Evolutionary conservation across 2,797 vertebrate genomes (phyloP), one percentile per base, ranked within the genome.

Genomic region (Tenualosa thibaudeaui): DNA sequence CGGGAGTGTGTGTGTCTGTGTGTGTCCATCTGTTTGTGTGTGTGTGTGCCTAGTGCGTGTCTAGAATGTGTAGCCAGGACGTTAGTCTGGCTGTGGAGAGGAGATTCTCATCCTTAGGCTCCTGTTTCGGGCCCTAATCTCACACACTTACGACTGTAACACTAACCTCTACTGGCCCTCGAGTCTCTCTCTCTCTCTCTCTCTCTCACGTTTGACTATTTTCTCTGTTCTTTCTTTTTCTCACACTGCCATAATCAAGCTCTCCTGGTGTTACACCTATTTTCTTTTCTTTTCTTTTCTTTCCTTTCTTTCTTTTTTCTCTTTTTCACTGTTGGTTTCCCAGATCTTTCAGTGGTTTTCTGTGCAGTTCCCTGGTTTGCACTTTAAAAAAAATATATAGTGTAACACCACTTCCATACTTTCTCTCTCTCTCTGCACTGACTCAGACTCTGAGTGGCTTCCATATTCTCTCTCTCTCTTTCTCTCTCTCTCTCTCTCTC

Each of bases 1-100:
- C 81, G 71, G 37, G 43, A 81, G 83, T 81, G 81, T 84, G 68
- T 83, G 81, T 51, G 71, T 84, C 75, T 87, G 56, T 49, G 56
- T 83, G 56, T 75, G 58, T 50, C 49, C 87, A 17, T 81, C 58
- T 82, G 81, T 81, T 50, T 75, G 46, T 53, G 60, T 54, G 24
- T 56, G 82, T 26, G 58, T 83, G 81, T 81, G 24, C 24, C 0
- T 40, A 71, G 37, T 40, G 37, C 17, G 37, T 75, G 62, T 37
- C 62, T 68, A 22, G 13, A 83, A 26, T 65, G 17, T 86, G 90
- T 92, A 89, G 43, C 40, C 82, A 91, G 92, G 90, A 90, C 81
- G 89, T 91, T 89, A 86, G 91, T 84, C 89, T 81, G 89, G 92
- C 93, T 90, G 93, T 94, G 93, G 92, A 88, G 93, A 94, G 93